Evolutionary conservation across 1,140 invertebrate species (phyloP).

Genomic region (Dolichoris vasculosae): DNA sequence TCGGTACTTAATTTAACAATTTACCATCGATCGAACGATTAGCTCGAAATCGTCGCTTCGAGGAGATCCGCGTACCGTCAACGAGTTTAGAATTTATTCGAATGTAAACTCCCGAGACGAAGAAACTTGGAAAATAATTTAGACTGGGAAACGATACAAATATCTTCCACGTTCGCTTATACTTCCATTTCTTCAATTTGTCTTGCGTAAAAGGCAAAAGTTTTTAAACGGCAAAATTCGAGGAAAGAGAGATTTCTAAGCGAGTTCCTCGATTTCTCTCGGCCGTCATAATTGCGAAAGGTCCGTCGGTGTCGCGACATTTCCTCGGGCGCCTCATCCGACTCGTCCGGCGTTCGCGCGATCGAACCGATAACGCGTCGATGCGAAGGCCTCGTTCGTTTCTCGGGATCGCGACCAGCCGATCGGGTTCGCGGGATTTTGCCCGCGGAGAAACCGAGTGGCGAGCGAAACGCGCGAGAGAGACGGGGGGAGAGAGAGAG

Average conservation of each 20-base stretch:
- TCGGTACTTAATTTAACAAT: no score
- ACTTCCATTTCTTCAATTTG: no score
- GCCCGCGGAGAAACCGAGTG: not conserved
- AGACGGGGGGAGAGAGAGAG: slow-evolving; percentile 17
- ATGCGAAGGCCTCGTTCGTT: not conserved
- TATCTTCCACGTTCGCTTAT: no score
- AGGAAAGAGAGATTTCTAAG: not conserved
- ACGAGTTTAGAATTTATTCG: no score
- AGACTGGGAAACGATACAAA: no score
- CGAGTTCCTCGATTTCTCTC: no score
- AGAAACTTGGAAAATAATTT: no score
- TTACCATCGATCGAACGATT: no score
- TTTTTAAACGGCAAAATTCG: not conserved
- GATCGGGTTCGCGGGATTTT: not conserved
- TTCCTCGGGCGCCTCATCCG: not conserved
- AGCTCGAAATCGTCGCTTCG: no score
- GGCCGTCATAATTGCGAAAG: not conserved
- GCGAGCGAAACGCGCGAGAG: no score
- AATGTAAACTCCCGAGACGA: no score
- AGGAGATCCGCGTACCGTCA: no score
- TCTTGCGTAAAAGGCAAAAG: not conserved
- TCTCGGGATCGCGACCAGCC: not conserved
- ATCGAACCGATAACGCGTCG: not conserved
- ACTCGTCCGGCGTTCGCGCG: not conserved
- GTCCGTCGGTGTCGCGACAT: not conserved